These are phyloP conservation scores for Acanthoscelides obtectus DNA, from an alignment of 2,888 invertebrate species.

Conservation along the genomic window DNA sequence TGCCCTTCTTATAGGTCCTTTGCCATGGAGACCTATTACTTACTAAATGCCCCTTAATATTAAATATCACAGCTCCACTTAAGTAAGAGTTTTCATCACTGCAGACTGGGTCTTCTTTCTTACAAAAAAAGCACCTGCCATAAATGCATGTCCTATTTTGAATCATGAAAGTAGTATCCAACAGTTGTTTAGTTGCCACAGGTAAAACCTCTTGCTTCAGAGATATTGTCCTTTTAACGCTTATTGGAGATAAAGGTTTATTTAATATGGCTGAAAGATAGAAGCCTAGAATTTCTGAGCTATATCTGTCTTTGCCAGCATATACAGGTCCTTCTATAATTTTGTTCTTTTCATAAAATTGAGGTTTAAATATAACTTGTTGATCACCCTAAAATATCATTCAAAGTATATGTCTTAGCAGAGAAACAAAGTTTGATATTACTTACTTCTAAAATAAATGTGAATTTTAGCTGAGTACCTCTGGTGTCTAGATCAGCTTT, in stretches of 20 bases:
- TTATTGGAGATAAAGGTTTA: constrained; percentile 75
- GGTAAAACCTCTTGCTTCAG: constrained; percentile 65
- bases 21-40: constrained; percentile 84
- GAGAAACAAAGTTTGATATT: neutral
- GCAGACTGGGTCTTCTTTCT: constrained; percentile 78
- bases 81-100: constrained; percentile 66
- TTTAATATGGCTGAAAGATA: constrained; percentile 80
- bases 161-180: constrained; percentile 65
- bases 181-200: constrained; percentile 61
- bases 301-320: constrained; percentile 86
- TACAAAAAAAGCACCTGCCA: constrained; percentile 88
- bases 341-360: constrained; percentile 73
- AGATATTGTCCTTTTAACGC: constrained; percentile 69
- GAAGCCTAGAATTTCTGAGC: constrained; percentile 88
- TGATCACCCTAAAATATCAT: constrained; percentile 56
- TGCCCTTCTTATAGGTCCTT: constrained; percentile 73
- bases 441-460: constrained; percentile 67
- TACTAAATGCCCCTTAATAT: constrained; percentile 68
- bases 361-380: constrained; percentile 84
- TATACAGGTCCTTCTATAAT: constrained; percentile 79
- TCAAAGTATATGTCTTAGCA: neutral
- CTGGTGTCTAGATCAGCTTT: constrained; percentile 74
- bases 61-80: constrained; percentile 81
- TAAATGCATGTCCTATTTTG: constrained; percentile 68
- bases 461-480: constrained; percentile 88